Base-by-base conservation (phyloP, 2,113 vertebrate species). In the Trematocara marginatum region DNA sequence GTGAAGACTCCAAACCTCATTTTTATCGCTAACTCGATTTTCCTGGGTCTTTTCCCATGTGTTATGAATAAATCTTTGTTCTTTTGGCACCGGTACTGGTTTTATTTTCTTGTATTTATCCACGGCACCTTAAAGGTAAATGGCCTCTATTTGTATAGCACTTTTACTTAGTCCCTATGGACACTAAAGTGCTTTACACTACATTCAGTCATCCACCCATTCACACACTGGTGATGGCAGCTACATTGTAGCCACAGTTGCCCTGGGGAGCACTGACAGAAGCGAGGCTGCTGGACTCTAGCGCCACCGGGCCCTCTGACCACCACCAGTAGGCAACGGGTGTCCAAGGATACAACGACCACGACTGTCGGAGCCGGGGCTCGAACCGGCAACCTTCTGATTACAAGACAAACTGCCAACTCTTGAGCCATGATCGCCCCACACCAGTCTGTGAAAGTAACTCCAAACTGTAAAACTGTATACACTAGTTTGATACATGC, bases 221-320 rank as follows among this genome's bases (percentile, higher is more conserved):
- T 53, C 10, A 53, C 51, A 53, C 10, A 53, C 51, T 20, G 51
- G 52, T 23, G n/a, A 53, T 53, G 52, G n/a, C 52, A 53, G 51
- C n/a, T 20, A 53, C 51, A 20, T 1, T 53, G 51, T 20, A 53
- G 51, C 51, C 10, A 52, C 49, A n/a, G 18, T 0, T 3, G 1
- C 8, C 18, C 49, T 52, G 49, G 1, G 18, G 16, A 0, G 4
- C 49, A 51, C 47, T 51, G 47, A 18, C 49, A 51, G 16, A 51
- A 16, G 7, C 2, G 0, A 54, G 1, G 20, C 51, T 20, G n/a
- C 51, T 1, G 0, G 51, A 53, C 5, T 20, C n/a, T 53, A n/a
- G n/a, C 0, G 5, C 52, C 52, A 31, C 26, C 3, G 0, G 54
- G 1, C 26, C 13, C 26, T 31, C 4, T 57, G 13, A 31, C 13